These are phyloP conservation scores for Chrosomus eos DNA, from an alignment of 2,797 vertebrate genomes.

Conservation along the genomic window DNA sequence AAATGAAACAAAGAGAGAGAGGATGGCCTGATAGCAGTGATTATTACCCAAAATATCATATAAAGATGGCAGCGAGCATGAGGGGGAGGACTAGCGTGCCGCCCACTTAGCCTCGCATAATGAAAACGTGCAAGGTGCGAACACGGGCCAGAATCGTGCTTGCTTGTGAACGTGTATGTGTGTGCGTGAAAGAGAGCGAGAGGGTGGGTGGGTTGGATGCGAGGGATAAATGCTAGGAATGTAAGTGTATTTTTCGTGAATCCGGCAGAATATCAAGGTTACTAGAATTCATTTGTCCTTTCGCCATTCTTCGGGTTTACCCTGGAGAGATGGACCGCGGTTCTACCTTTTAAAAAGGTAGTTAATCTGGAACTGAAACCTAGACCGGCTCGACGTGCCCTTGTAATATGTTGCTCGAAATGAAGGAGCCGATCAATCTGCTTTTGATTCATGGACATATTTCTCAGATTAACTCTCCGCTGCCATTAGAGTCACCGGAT, in stretches of 20 bases:
- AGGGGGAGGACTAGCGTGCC: conserved; percentile 60
- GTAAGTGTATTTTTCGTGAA: conserved; percentile 34
- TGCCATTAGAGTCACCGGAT: conserved; percentile 67
- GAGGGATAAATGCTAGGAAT: conserved; percentile 9
- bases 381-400: conserved; percentile 45
- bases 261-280: conserved; percentile 42
- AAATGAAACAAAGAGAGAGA: conserved; percentile 65
- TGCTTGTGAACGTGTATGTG: neutral
- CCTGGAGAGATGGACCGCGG: conserved; percentile 37
- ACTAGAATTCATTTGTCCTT: conserved; percentile 43
- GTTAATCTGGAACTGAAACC: conserved; percentile 52
- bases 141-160: conserved; percentile 37
- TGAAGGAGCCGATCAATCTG: conserved; percentile 57
- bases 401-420: conserved; percentile 35
- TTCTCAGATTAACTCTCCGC: conserved; percentile 55
- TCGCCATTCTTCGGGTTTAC: conserved; percentile 27
- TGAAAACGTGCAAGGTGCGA: conserved; percentile 63
- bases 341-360: conserved; percentile 57
- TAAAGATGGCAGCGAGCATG: conserved; percentile 62
- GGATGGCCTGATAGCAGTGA: conserved; percentile 64
- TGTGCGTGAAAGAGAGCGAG: neutral
- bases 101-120: conserved; percentile 63
- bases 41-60: conserved; percentile 67
- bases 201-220: neutral
- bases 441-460: conserved; percentile 60